A percentile compares a stretch with the other conserved stretches of the same genome.
Conservation (phyloP, 2,113 vertebrate species). For the Salvelinus fontinalis region DNA sequence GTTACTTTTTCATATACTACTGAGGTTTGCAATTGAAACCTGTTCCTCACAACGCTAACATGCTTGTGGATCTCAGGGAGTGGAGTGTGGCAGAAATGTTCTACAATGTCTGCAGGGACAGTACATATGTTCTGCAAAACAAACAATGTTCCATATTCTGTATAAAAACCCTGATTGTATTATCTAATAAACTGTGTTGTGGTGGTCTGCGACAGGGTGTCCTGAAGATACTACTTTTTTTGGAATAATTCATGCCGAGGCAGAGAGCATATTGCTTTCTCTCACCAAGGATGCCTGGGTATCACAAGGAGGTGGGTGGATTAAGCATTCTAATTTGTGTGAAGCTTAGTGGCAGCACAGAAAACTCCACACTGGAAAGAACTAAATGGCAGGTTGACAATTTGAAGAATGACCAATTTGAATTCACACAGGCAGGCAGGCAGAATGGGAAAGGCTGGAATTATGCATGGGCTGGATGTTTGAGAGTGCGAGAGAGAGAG, state of each 20-base stretch:
- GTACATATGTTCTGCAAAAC: not conserved
- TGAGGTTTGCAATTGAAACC: not conserved
- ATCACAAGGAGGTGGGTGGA: not conserved
- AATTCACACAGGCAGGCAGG: slow-evolving; percentile 21
- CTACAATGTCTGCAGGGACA: too few relatives aligned
- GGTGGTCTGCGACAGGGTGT: slow-evolving; percentile 2
- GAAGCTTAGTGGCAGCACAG: slow-evolving; percentile 9
- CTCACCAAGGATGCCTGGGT: not conserved
- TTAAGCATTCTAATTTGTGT: slow-evolving; percentile 30
- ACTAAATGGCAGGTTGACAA: slow-evolving; percentile 10
- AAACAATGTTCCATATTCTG: not conserved
- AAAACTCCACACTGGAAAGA: slow-evolving; percentile 3
- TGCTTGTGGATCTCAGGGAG: not conserved
- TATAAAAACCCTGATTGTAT: not conserved
- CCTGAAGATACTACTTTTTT: slow-evolving; percentile 2
- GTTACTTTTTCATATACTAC: not conserved
- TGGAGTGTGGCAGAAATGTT: not conserved
- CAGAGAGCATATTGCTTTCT: slow-evolving; percentile 25
- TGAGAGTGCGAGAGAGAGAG: not conserved
- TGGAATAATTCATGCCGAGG: slow-evolving; percentile 31
- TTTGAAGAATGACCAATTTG: slow-evolving; percentile 25
- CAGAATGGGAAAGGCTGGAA: slow-evolving; percentile 24
- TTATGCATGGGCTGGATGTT: slow-evolving; percentile 29
- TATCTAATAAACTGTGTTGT: not conserved
- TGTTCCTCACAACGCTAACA: not conserved